Evolutionary conservation across 2,113 vertebrate genomes (phyloP), one percentile per base, ranked within the genome.

Genomic region (Lepisosteus oculatus): DNA sequence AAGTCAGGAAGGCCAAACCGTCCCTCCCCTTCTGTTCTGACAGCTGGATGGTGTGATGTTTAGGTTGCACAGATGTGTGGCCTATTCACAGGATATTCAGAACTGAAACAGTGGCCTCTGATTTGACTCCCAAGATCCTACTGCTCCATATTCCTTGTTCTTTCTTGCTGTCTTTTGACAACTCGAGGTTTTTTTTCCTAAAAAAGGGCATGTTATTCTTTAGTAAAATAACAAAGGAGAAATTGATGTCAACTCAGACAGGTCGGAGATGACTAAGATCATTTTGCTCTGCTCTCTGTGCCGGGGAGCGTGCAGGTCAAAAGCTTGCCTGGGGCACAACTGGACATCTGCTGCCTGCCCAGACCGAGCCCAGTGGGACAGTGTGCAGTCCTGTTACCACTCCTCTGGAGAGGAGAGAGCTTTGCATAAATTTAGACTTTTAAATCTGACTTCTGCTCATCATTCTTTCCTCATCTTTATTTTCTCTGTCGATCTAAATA

Each of bases 301-400:
- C 56, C 72, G 0, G 56, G 29, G 29, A 45, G 67, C 47, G 11
- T 54, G n/a, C 65, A 61, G 55, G 65, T 62, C 61, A 56, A 67
- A 61, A 67, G 72, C 66, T 73, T 44, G 72, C 72, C 72, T 62
- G 43, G 72, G 72, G 72, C 45, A 13, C 5, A 43, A 62, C 17
- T 65, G 67, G 72, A 68, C 72, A 61, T 61, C 72, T 68, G 72
- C 72, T 65, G 67, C 67, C 72, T 73, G 72, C 72, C 72, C 56
- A 41, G 59, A 67, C 67, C 44, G 65, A 54, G 65, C 72, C 51
- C 61, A 56, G 61, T 54, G 65, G 72, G 65, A 61, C 72, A 73
- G 65, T 44, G 15, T 73, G 72, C 65, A 67, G 65, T 67, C 43
- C 67, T 61, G 42, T 68, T 73, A 65, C 65, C 61, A 68, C 72